Percentiles rank a stretch among this genome's conserved stretches.
Evolutionary conservation across 2,113 vertebrate species (phyloP).

Genomic region (Atrichornis clamosus): DNA sequence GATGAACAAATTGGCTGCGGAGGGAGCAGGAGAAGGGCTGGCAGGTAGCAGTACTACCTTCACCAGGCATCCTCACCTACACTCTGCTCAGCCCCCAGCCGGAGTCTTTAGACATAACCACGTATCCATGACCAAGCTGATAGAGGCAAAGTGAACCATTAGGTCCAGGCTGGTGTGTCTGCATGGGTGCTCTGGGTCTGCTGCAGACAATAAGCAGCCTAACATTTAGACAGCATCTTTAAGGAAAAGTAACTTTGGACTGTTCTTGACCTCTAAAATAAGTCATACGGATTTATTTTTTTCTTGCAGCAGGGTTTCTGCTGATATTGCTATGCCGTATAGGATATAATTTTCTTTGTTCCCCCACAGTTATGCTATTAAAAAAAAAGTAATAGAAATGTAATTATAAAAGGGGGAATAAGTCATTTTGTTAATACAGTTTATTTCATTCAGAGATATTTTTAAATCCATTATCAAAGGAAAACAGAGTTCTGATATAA

Average conservation of each 20-base stretch:
- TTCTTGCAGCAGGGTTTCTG: not conserved
- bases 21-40: not conserved
- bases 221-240: not conserved
- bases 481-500: not conserved
- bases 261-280: not conserved
- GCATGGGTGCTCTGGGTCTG: not conserved
- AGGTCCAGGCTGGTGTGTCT: not conserved
- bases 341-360: not conserved
- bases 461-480: not conserved
- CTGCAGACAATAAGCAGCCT: not conserved
- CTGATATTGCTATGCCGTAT: not conserved
- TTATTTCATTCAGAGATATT: not conserved
- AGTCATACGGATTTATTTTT: not conserved
- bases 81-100: not conserved
- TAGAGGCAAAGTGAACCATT: accelerated
- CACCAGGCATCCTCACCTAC: not conserved
- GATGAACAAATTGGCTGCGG: not conserved
- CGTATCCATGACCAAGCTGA: not conserved
- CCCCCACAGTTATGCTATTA: not conserved
- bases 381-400: not conserved
- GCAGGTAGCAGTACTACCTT: not conserved
- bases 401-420: not conserved
- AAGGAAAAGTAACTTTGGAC: not conserved
- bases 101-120: not conserved
- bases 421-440: not conserved